These are phyloP conservation scores for Python bivittatus DNA, from an alignment of 2,113 vertebrate species.

Conservation along the genomic window DNA sequence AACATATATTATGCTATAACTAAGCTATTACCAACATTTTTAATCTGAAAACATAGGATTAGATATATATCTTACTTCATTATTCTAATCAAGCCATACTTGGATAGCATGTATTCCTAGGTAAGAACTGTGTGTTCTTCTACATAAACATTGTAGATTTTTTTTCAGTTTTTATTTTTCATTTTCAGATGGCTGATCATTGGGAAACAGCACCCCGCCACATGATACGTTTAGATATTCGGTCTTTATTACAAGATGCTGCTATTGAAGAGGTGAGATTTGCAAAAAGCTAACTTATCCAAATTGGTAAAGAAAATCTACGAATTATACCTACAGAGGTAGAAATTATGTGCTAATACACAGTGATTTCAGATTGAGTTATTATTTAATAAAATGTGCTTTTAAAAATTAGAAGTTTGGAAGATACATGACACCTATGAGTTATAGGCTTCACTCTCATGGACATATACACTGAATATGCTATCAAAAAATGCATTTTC, in stretches of 20 bases:
- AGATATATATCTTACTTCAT: background rate
- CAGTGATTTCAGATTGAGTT: background rate
- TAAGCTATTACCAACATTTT: background rate
- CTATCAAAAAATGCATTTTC: background rate
- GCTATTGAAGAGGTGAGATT: slow-evolving; percentile 92
- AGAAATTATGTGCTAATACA: background rate
- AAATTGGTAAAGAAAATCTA: background rate
- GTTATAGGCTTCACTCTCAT: slow-evolving; percentile 2
- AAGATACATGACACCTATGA: background rate
- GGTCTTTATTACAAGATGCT: slow-evolving; percentile 96
- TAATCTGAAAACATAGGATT: background rate
- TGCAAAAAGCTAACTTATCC: background rate
- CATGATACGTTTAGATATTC: slow-evolving; percentile 95
- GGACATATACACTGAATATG: background rate
- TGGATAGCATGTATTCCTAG: background rate
- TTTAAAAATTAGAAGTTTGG: background rate
- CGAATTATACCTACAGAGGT: background rate
- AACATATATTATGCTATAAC: background rate
- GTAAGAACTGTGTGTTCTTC: background rate
- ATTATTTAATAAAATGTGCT: slow-evolving; percentile 1
- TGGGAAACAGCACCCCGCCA: slow-evolving; percentile 96
- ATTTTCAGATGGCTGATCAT: slow-evolving; percentile 87
- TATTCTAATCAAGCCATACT: background rate
- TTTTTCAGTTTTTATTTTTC: slow-evolving; percentile 41
- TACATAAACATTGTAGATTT: background rate